phyloP scores from a whole-genome alignment of 2,797 vertebrate genomes.

The Xyrichtys novacula region DNA sequence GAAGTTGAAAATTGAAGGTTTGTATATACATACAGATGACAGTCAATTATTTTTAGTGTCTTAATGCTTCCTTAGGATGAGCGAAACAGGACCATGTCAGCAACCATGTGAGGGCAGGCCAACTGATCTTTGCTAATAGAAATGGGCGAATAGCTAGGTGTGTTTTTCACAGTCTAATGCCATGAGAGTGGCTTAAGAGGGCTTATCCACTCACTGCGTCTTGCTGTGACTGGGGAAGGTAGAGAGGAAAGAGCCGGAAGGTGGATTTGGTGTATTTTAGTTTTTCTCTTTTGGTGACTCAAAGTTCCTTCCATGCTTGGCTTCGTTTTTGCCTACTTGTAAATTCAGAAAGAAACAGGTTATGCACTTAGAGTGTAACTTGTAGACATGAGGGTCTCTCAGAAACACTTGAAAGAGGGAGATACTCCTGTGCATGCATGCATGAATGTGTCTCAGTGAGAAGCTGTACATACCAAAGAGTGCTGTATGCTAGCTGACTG shows the following conservation, averaged over 20 bases:
- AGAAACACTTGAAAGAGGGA: neutral
- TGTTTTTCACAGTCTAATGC: conserved; percentile 67
- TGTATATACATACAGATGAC: too few species aligned
- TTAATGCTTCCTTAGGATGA: conserved; percentile 8
- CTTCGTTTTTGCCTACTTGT: neutral
- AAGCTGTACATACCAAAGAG: neutral
- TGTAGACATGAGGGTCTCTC: neutral
- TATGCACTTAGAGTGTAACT: neutral
- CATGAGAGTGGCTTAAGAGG: conserved; percentile 65
- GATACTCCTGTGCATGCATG: neutral
- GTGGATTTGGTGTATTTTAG: neutral
- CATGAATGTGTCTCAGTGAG: neutral
- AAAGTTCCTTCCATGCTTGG: neutral
- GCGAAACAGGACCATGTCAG: conserved; percentile 28
- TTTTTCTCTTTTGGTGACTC: conserved; percentile 1
- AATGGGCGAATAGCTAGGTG: conserved; percentile 36
- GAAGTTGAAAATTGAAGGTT: too few species aligned
- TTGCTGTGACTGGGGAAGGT: conserved; percentile 43
- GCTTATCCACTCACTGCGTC: conserved; percentile 64
- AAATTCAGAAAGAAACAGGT: neutral
- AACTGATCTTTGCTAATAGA: conserved; percentile 32
- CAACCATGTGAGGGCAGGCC: neutral
- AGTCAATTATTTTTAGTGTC: neutral
- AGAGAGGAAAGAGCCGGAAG: neutral
- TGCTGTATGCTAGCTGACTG: neutral